Evolutionary conservation across 2,888 invertebrate species (phyloP).

Genomic region (Eristalinus aeneus): DNA sequence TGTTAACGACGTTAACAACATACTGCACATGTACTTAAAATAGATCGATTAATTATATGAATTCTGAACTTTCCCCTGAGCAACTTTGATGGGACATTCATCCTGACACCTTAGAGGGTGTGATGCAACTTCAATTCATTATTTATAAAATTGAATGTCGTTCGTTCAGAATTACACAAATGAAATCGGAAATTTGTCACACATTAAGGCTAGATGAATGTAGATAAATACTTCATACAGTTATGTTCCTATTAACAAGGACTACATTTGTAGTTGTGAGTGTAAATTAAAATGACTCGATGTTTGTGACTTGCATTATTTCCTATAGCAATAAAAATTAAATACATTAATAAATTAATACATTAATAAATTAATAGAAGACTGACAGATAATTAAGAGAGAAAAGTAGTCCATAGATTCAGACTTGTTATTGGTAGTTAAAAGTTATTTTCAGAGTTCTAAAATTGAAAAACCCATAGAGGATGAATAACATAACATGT

Average conservation of each 20-base stretch:
- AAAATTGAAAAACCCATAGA: no score
- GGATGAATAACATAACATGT: no score
- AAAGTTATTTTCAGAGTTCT: no score
- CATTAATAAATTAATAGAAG: no score
- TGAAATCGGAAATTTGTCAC: background rate
- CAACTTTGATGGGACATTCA: background rate
- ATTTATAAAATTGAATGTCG: background rate
- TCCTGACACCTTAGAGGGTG: background rate
- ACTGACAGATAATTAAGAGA: no score
- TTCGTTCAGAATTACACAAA: background rate
- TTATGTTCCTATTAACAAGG: background rate
- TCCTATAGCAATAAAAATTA: background rate
- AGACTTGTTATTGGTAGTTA: no score
- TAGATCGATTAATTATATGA: slow-evolving; percentile 26
- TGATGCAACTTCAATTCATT: slow-evolving; percentile 11
- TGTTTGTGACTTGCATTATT: background rate
- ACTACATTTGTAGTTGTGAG: background rate
- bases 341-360: no score
- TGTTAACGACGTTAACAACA: background rate
- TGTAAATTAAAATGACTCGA: background rate
- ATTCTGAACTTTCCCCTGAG: background rate
- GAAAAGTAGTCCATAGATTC: no score
- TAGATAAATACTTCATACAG: background rate
- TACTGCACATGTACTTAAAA: background rate
- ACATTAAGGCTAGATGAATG: background rate